phyloP scores from a whole-genome alignment of 1,140 invertebrate genomes.

The Atta colombica region DNA sequence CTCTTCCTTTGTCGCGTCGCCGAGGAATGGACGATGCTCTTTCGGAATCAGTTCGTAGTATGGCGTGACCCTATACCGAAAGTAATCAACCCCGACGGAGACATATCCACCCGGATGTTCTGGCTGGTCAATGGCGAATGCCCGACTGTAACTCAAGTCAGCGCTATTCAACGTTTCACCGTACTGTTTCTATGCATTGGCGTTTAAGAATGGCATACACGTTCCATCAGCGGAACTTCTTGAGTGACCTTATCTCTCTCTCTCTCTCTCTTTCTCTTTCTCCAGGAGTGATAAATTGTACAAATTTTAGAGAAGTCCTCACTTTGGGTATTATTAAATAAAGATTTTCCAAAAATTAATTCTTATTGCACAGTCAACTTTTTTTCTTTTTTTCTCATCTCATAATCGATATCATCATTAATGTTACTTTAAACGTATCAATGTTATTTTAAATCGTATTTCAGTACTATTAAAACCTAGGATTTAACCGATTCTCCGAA shows the following conservation, averaged over 20 bases:
- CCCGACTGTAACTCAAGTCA: conserved; percentile 47
- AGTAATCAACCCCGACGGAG: conserved; percentile 58
- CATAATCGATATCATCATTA: not conserved
- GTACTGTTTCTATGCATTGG: conserved; percentile 58
- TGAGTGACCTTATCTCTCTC: conserved; percentile 28
- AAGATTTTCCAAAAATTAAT: conserved; percentile 17
- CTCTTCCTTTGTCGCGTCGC: conserved; percentile 47
- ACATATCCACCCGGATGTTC: conserved; percentile 53
- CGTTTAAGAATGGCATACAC: conserved; percentile 47
- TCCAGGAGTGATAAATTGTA: conserved; percentile 39
- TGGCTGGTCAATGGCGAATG: conserved; percentile 55
- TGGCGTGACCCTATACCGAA: conserved; percentile 48
- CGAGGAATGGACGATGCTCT: conserved; percentile 38
- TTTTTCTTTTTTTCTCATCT: not conserved
- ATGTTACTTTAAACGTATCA: not conserved
- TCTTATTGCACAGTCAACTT: not conserved
- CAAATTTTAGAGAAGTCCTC: not conserved
- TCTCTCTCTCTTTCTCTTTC: not conserved
- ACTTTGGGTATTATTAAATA: not conserved
- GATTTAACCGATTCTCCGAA: not conserved
- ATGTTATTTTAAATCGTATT: not conserved
- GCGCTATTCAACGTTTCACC: conserved; percentile 23
- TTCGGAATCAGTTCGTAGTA: conserved; percentile 40
- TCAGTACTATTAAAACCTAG: not conserved
- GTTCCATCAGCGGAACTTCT: conserved; percentile 27